These are phyloP conservation scores for Nesoenas mayeri DNA, from an alignment of 2,113 vertebrate genomes.

Conservation along the genomic window DNA sequence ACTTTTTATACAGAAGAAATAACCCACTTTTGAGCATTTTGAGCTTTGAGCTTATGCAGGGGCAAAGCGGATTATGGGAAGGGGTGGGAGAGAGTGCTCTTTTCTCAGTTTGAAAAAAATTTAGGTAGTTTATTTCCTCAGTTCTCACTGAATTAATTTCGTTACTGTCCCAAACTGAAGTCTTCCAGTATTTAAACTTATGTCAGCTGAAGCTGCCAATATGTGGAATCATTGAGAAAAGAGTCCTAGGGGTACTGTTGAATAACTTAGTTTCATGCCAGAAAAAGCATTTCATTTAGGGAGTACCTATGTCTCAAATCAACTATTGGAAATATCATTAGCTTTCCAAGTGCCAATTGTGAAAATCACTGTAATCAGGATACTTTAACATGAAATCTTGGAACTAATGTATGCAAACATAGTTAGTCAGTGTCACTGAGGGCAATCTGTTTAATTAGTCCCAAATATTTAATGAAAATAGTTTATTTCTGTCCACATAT, in stretches of 20 bases:
- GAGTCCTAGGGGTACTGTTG: not conserved
- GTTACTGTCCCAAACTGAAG: not conserved
- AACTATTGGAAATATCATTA: not conserved
- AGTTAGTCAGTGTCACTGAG: not conserved
- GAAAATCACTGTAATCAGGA: slow-evolving; percentile 26
- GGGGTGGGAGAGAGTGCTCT: fast-evolving
- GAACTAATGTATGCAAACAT: not conserved
- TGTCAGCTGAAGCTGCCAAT: not conserved
- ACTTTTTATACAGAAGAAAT: not conserved
- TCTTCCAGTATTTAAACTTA: not conserved
- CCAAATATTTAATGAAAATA: slow-evolving; percentile 16
- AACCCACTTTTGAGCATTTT: not conserved
- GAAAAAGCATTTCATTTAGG: not conserved
- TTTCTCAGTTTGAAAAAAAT: not conserved
- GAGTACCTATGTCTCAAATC: not conserved
- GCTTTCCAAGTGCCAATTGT: not conserved
- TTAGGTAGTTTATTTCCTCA: not conserved
- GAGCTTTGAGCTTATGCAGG: not conserved
- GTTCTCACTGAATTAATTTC: not conserved
- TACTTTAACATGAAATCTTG: not conserved
- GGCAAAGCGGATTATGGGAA: not conserved
- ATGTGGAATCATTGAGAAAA: not conserved
- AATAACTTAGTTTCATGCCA: not conserved
- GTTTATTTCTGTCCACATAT: not conserved
- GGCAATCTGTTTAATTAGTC: slow-evolving; percentile 18